Percentiles rank a stretch among this genome's conserved stretches.
Conservation (phyloP, 2,113 vertebrate species). For the Serilophus lunatus region DNA sequence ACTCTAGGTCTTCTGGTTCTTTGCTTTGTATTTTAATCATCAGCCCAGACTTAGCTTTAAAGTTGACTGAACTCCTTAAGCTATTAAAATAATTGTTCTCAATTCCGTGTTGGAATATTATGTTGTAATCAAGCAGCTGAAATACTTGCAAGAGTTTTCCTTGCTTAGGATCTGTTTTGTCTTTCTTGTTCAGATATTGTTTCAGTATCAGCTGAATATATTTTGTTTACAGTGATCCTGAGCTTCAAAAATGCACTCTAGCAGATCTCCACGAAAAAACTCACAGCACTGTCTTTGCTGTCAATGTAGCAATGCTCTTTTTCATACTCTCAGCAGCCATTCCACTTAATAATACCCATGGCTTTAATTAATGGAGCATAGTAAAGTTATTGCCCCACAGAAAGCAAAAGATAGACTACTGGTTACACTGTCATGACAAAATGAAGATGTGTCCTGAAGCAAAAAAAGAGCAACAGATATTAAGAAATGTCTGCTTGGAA, state of each 20-base stretch:
- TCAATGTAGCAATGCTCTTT: not conserved
- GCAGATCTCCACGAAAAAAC: not conserved
- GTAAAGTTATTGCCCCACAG: not conserved
- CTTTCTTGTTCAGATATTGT: not conserved
- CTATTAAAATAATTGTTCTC: not conserved
- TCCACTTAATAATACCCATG: not conserved
- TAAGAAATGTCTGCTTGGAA: not conserved
- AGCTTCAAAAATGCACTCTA: not conserved
- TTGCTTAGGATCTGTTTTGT: not conserved
- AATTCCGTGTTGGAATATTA: not conserved
- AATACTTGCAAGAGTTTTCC: not conserved
- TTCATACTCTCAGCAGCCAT: not conserved
- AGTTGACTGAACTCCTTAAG: not conserved
- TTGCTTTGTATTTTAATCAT: conserved; percentile 19
- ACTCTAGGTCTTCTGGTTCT: not conserved
- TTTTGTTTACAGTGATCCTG: not conserved
- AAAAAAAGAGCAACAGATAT: not conserved
- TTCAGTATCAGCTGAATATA: not conserved
- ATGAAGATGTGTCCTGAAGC: conserved; percentile 13
- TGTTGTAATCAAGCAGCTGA: not conserved
- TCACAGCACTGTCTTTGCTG: not conserved
- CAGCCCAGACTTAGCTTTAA: not conserved
- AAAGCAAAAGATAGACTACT: not conserved
- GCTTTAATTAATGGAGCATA: conserved; percentile 1
- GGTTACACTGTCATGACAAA: not conserved